Base-by-base conservation (phyloP, 2,113 vertebrate genomes). In the Leptosomus discolor region DNA sequence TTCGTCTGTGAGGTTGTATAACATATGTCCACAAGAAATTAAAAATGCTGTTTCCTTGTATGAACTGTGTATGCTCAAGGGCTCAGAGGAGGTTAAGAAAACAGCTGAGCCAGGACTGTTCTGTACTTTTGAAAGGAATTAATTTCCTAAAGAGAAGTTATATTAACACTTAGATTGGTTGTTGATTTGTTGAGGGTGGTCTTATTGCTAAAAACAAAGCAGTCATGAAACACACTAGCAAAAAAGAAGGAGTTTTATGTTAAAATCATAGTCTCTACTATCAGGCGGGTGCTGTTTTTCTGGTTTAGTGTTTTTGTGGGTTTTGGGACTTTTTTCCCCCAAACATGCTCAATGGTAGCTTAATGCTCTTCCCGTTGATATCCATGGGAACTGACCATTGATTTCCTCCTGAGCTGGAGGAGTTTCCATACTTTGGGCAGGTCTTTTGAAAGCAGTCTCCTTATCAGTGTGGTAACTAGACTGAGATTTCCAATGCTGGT, bases 11-110 rank as follows among this genome's bases (percentile, higher is more conserved):
- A 94, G 77, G 11, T 60, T 86, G 84, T 86, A 15, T 83, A 95
- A 92, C 96, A 96, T 96, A 95, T 96, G 96, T 96, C 94, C 95
- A 94, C 6, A 2, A 94, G 91, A 94, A 94, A 96, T 88, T 85
- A 92, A 77, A 95, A 95, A 86, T n/a, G 70, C n/a, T 48, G 39
- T 53, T 96, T 90, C 46, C 74, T 70, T 74, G 51, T n/a, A 57
- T 53, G 64, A 92, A 85, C 61, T 81, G 29, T 78, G 63, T 15
- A 30, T n/a, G 34, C 74, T 94, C 70, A 96, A 97, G 94, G 95
- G 58, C 83, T 68, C 24, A 0, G 12, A 27, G 78, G 50, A 94
- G 88, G 92, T 71, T 82, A 51, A 86, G 79, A 34, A 84, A 68
- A 77, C 27, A 86, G 85, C 46, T 7, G n/a, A 78, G 56, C 13